Evolutionary conservation across 2,113 vertebrate genomes (phyloP), one percentile per base, ranked within the genome.

Genomic region (Tachysurus fulvidraco): DNA sequence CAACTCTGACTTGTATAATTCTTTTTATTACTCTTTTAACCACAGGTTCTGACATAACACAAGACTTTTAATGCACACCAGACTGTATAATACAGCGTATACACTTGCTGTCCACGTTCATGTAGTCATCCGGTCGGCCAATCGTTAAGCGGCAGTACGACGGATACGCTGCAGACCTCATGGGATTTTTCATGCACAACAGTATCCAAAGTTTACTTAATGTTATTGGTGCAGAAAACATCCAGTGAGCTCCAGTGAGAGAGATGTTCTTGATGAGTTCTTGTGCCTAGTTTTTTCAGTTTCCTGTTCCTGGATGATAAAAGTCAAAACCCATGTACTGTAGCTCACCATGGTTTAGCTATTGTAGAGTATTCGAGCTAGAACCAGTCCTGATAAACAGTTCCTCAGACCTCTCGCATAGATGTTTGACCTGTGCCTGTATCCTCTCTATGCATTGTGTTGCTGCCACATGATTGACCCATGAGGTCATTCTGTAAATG

Each of bases 11-110:
- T 55, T 9, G 16, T 79, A 64, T 88, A 50, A 77, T 84, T 67
- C 57, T 83, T 67, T 60, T 74, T 71, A 59, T 89, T 80, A 87
- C 77, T 87, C 80, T 67, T 78, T 87, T 69, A 87, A 89, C 80
- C 67, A 52, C 67, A 84, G 62, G 54, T 85, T 59, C 52, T 50
- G 76, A 44, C 81, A 54, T 17, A 54, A 54, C 50, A 28, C 14
- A 0, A 77, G 50, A 3, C 50, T 8, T 54, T 46, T 25, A 16
- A 74, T 74, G 71, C 21, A 50, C 11, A 13, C 11, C 41, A 23
- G 36, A 19, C 10, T 23, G 21, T 77, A 77, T 52, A 52, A 77
- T 52, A n/a, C 46, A 25, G 13, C 21, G 25, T 50, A n/a, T 5
- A 74, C 71, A 1, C 69, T 12, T 19, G 46, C 8, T 6, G 30